A percentile compares a stretch with the other conserved stretches of the same genome.
phyloP scores from a whole-genome alignment of 2,113 vertebrate species.

The Platysternon megacephalum region DNA sequence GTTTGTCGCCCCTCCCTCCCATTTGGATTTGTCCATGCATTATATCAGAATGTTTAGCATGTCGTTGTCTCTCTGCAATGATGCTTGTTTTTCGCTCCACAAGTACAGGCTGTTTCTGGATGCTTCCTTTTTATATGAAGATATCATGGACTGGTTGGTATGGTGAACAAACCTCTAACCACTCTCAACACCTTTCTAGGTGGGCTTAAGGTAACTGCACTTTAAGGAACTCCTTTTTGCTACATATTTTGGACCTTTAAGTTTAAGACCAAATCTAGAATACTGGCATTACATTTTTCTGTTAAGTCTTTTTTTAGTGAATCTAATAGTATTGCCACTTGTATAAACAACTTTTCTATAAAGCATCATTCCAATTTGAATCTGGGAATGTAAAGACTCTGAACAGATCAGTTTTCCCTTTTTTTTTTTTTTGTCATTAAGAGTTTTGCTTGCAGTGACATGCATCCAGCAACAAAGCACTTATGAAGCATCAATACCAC shows the following conservation, averaged over 20 bases:
- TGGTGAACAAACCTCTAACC: background rate
- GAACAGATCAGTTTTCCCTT: background rate
- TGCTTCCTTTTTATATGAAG: background rate
- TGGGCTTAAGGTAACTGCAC: background rate
- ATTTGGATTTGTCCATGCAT: background rate
- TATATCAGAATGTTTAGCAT: background rate
- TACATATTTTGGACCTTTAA: background rate
- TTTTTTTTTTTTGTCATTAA: background rate
- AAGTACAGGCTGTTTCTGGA: slow-evolving; percentile 11
- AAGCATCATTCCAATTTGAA: background rate
- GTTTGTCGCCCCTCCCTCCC: background rate
- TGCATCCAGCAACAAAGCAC: background rate
- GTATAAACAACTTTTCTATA: background rate
- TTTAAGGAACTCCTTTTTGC: background rate
- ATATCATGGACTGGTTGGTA: background rate
- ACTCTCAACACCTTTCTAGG: background rate
- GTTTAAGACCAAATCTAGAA: background rate
- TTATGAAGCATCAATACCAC: no score
- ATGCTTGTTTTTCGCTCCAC: background rate
- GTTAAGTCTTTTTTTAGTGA: background rate
- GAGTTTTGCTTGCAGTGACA: background rate
- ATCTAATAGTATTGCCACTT: background rate
- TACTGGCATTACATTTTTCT: background rate
- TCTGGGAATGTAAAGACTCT: background rate
- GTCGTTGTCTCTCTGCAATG: background rate